Evolutionary conservation across 2,113 vertebrate genomes (phyloP).

Genomic region (Heterotilapia buettikoferi): DNA sequence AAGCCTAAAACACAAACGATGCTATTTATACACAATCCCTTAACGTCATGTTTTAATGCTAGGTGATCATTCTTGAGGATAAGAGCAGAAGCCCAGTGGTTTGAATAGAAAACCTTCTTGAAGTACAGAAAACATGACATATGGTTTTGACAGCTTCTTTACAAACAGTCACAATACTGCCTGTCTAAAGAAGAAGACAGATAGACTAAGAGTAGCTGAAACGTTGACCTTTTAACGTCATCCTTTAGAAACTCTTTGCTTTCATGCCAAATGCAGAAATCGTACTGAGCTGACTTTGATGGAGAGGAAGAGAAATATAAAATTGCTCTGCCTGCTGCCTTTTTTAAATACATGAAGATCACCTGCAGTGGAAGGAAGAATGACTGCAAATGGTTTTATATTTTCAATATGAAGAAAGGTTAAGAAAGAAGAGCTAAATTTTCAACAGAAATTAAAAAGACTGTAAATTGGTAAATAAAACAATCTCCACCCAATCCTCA

Average conservation of each 20-base stretch:
- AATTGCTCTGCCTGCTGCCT: not conserved
- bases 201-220: not conserved
- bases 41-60: not conserved
- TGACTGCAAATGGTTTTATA: not conserved
- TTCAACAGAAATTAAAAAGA: not conserved
- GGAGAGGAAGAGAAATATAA: not conserved
- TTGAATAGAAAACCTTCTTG: not conserved
- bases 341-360: not conserved
- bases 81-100: not conserved
- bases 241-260: not conserved
- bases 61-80: not conserved
- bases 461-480: not conserved
- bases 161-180: not conserved
- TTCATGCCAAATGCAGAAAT: not conserved
- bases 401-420: not conserved
- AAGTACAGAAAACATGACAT: slow-evolving; percentile 4
- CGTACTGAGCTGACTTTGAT: not conserved
- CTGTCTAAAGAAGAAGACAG: not conserved
- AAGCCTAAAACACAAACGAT: not conserved
- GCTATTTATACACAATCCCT: not conserved
- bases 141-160: slow-evolving; percentile 11
- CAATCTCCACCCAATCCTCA: not conserved
- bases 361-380: not conserved
- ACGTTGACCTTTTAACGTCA: slow-evolving; percentile 19
- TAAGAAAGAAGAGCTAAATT: not conserved